Percentiles rank a stretch among this genome's conserved stretches.
Conservation (phyloP, 2,888 invertebrate species). For the Tyria jacobaeae region DNA sequence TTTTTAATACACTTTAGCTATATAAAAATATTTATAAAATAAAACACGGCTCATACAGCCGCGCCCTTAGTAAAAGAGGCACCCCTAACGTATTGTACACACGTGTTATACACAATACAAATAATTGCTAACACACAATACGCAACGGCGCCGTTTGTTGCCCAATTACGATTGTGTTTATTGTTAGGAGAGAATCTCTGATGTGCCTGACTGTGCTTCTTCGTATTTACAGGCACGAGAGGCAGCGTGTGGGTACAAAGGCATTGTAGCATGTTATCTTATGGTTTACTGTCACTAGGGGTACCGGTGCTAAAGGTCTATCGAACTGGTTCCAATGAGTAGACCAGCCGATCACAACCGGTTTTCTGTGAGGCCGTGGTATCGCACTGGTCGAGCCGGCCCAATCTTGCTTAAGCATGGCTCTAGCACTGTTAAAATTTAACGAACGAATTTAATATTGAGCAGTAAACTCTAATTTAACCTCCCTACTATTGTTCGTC, state of each 20-base stretch:
- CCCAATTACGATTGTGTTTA: not conserved
- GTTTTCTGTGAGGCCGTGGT: too few species aligned
- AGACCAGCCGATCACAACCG: too few species aligned
- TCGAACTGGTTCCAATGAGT: not conserved
- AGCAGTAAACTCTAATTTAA: too few species aligned
- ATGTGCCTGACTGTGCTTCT: not conserved
- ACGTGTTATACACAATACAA: slow-evolving; percentile 13
- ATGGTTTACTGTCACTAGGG: not conserved
- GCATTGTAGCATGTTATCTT: not conserved
- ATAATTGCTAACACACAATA: slow-evolving; percentile 13
- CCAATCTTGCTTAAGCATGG: too few species aligned
- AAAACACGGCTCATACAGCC: not conserved
- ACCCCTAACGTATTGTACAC: not conserved
- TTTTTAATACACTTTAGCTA: too few species aligned
- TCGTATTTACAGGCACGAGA: not conserved
- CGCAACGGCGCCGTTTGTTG: not conserved
- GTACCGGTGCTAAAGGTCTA: not conserved
- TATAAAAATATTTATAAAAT: too few species aligned
- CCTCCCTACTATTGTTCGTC: too few species aligned
- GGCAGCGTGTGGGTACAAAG: not conserved
- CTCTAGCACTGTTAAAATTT: too few species aligned
- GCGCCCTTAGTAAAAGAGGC: not conserved
- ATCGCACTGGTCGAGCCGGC: too few species aligned
- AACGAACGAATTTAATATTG: too few species aligned
- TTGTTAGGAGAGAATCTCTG: not conserved